Conservation (phyloP, 1,140 invertebrate genomes). For the Plutomurus gul region DNA sequence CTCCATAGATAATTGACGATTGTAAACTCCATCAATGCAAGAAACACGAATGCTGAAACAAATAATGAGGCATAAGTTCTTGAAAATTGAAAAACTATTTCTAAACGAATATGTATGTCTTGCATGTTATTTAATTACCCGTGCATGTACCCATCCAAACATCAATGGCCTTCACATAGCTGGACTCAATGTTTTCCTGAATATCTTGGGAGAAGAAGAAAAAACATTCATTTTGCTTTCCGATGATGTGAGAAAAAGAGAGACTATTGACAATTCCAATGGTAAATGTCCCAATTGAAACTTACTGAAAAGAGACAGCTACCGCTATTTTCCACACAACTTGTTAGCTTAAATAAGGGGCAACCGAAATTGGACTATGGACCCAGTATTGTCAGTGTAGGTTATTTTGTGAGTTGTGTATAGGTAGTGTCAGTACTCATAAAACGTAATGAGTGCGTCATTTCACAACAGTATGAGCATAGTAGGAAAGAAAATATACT, state of each 20-base stretch:
- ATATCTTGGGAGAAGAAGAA: constrained; percentile 57
- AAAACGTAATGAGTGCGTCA: too few species aligned
- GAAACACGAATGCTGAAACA: constrained; percentile 44
- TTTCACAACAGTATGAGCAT: too few species aligned
- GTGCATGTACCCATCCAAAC: constrained; percentile 52
- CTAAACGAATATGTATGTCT: too few species aligned
- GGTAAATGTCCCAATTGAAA: not conserved
- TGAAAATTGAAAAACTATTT: too few species aligned
- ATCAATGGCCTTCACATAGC: constrained; percentile 58
- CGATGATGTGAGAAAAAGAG: not conserved
- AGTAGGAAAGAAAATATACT: too few species aligned
- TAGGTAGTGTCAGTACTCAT: too few species aligned
- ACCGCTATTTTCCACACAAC: not conserved
- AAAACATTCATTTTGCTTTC: not conserved
- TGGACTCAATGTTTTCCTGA: constrained; percentile 62
- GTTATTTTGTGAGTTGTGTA: too few species aligned
- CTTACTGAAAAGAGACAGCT: not conserved
- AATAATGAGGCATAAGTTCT: constrained; percentile 56
- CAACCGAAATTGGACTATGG: too few species aligned
- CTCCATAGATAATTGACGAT: constrained; percentile 51
- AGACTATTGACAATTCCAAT: not conserved
- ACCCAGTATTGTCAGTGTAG: too few species aligned
- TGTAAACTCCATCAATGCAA: constrained; percentile 50
- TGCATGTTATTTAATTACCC: too few species aligned
- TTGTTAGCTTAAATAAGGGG: too few species aligned